Conservation (phyloP, 2,797 vertebrate genomes). For the Dicrostonyx torquatus region DNA sequence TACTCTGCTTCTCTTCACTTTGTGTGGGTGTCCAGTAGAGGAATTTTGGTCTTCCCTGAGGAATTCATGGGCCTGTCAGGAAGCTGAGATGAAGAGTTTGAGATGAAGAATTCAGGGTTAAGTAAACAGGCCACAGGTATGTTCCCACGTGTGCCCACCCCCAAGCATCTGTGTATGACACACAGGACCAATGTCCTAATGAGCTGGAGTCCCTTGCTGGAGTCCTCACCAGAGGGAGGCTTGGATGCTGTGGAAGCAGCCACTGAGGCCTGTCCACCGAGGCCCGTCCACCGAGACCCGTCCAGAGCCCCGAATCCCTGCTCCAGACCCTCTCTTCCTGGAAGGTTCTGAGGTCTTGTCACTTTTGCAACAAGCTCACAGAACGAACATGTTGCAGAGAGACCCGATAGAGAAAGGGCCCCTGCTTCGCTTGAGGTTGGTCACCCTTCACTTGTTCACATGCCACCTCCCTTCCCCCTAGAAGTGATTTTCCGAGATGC, state of each 20-base stretch:
- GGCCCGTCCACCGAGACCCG: background rate
- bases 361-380: background rate
- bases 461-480: background rate
- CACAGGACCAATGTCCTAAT: background rate
- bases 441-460: background rate
- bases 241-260: background rate
- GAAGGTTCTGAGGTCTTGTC: background rate
- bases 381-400: background rate
- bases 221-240: background rate
- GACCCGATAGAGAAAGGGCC: background rate
- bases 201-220: background rate
- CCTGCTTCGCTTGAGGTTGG: background rate
- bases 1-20: background rate
- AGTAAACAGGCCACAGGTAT: background rate
- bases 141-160: background rate
- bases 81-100: background rate
- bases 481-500: background rate
- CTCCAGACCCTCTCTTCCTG: background rate
- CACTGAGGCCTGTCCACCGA: background rate
- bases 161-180: background rate
- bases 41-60: background rate
- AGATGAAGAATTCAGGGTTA: background rate
- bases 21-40: background rate
- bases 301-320: background rate
- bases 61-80: background rate